phyloP scores from a whole-genome alignment of 1,140 invertebrate genomes.

The Arion vulgaris region DNA sequence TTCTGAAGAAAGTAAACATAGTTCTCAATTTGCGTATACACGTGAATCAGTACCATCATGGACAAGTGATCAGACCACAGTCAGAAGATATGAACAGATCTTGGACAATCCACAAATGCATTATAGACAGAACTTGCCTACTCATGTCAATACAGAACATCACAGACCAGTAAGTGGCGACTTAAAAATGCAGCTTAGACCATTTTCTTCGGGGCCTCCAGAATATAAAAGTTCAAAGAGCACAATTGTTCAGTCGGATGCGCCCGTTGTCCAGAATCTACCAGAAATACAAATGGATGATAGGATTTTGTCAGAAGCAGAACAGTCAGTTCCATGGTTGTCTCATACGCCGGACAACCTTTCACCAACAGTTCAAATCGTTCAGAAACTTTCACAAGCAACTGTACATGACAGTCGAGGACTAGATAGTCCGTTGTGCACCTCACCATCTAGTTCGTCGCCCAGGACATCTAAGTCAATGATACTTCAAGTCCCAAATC shows the following conservation, averaged over 20 bases:
- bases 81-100: not conserved
- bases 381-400: slow-evolving; percentile 34
- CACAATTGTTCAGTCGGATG: not conserved
- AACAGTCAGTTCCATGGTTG: slow-evolving; percentile 21
- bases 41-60: not conserved
- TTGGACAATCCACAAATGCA: not conserved
- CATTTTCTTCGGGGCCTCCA: not conserved
- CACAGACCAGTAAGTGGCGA: not conserved
- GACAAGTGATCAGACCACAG: not conserved
- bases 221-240: no score
- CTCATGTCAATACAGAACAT: not conserved
- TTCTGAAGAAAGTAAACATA: not conserved
- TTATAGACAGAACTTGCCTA: not conserved
- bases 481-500: slow-evolving; percentile 22
- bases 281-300: slow-evolving; percentile 32
- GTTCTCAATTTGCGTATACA: not conserved
- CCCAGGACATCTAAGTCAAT: slow-evolving; percentile 12
- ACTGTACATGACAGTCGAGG: slow-evolving; percentile 21
- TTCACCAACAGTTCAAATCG: slow-evolving; percentile 34
- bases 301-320: not conserved
- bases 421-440: not conserved
- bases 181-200: no score
- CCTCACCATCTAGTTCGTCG: slow-evolving; percentile 8
- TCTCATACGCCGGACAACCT: slow-evolving; percentile 35
- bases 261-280: not conserved